phyloP scores from a whole-genome alignment of 37 sponge, comb jelly and placozoan genomes.

The Halichondria panicea region DNA sequence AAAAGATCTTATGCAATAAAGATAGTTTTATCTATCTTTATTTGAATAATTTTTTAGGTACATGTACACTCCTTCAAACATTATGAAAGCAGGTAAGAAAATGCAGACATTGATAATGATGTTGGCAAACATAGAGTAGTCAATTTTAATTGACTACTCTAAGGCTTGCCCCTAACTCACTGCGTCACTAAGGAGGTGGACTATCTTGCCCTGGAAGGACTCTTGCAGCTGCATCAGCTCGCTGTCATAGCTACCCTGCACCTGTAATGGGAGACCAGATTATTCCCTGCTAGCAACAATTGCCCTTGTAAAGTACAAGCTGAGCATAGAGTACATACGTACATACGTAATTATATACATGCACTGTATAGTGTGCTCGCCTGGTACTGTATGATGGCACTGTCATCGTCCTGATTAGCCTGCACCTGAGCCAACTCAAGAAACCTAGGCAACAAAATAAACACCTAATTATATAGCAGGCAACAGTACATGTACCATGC shows the following conservation, averaged over 20 bases:
- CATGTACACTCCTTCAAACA: too few relatives aligned
- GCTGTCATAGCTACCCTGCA: conserved; percentile 76
- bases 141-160: background rate
- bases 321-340: background rate
- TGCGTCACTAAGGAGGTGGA: conserved; percentile 74
- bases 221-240: conserved; percentile 64
- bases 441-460: conserved; percentile 44
- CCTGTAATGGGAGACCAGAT: background rate
- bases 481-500: background rate
- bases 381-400: conserved; percentile 46
- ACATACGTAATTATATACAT: too few relatives aligned
- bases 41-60: too few relatives aligned
- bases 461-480: background rate
- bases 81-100: too few relatives aligned
- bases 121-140: background rate
- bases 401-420: conserved; percentile 53
- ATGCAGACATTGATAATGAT: too few relatives aligned
- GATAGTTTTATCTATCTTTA: too few relatives aligned
- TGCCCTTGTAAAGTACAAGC: background rate
- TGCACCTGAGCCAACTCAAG: conserved; percentile 62
- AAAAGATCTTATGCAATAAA: too few relatives aligned
- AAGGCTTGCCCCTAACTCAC: conserved; percentile 23
- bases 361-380: background rate
- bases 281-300: background rate
- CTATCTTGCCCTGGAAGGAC: conserved; percentile 60